phyloP scores from a whole-genome alignment of 2,113 vertebrate genomes.

The Hippocampus zosterae region DNA sequence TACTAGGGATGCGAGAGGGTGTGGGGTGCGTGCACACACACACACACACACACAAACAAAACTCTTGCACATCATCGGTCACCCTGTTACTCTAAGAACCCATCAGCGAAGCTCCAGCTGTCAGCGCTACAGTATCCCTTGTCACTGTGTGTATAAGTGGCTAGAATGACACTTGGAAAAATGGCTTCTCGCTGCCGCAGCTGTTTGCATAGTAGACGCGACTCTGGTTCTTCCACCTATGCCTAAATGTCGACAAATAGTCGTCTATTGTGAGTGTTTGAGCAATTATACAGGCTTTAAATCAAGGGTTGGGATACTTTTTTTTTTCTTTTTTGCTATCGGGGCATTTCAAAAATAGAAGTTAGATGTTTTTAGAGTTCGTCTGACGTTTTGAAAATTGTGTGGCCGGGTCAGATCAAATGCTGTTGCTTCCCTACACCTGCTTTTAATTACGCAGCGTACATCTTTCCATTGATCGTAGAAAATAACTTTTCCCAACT shows the following conservation, averaged over 20 bases:
- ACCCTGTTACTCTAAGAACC: constrained; percentile 42
- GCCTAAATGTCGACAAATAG: neutral
- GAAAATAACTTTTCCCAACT: constrained; percentile 52
- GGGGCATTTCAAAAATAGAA: too few species aligned
- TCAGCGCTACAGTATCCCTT: constrained; percentile 41
- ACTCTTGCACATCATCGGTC: constrained; percentile 48
- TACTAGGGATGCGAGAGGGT: constrained; percentile 55
- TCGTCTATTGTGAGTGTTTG: neutral
- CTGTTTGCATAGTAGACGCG: constrained; percentile 52
- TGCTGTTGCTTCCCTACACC: neutral
- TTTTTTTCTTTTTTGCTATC: too few species aligned
- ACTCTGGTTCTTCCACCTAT: constrained; percentile 47
- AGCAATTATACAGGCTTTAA: neutral
- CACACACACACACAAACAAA: neutral
- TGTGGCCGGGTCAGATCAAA: neutral
- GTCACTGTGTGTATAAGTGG: constrained; percentile 25
- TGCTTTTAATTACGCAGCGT: neutral
- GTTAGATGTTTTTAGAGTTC: too few species aligned
- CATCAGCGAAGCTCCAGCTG: constrained; percentile 60
- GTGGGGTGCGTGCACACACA: constrained; percentile 28
- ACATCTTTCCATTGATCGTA: constrained; percentile 28
- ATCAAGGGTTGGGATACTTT: neutral
- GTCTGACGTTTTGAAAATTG: too few species aligned
- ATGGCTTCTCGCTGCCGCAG: constrained; percentile 56
- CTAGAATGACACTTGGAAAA: constrained; percentile 41